These are phyloP conservation scores for Neocrepidodera transversa DNA, from an alignment of 2,888 invertebrate species.

Conservation along the genomic window DNA sequence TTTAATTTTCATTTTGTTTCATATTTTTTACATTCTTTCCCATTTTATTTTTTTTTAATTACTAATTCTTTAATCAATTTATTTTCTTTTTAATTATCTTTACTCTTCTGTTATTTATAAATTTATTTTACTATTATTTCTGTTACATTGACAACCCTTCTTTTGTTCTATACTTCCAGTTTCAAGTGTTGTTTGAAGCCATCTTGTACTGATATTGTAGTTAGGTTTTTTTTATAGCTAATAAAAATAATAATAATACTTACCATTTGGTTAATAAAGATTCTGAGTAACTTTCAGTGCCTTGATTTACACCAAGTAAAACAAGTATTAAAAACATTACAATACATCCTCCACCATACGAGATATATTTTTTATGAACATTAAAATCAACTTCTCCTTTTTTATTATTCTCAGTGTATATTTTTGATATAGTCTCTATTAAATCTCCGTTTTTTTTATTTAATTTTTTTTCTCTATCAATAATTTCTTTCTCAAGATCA, in stretches of 20 bases:
- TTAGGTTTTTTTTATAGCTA: too few species aligned
- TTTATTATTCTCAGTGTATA: slow-evolving; percentile 50
- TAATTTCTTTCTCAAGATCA: slow-evolving; percentile 22
- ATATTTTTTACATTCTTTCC: too few species aligned
- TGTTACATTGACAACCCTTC: too few species aligned
- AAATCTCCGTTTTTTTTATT: background rate
- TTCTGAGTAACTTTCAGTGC: slow-evolving; percentile 46
- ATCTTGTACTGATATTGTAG: too few species aligned
- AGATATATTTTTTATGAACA: slow-evolving; percentile 50
- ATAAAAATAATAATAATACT: slow-evolving; percentile 2
- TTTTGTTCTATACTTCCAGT: too few species aligned
- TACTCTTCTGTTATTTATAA: too few species aligned
- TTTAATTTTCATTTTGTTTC: too few species aligned
- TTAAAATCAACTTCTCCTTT: slow-evolving; percentile 46
- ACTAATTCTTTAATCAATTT: too few species aligned
- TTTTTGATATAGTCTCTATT: slow-evolving; percentile 22
- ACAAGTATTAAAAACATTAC: background rate
- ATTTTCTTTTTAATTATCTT: too few species aligned
- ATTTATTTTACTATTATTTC: too few species aligned
- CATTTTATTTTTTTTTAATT: too few species aligned
- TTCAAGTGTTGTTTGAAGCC: too few species aligned
- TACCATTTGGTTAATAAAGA: slow-evolving; percentile 39
- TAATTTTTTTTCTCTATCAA: slow-evolving; percentile 9
- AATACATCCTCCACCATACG: slow-evolving; percentile 17
- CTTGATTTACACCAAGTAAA: slow-evolving; percentile 43